A percentile compares a stretch with the other conserved stretches of the same genome.
phyloP scores from a whole-genome alignment of 2,888 invertebrate species.

The Andrena hattorfiana region DNA sequence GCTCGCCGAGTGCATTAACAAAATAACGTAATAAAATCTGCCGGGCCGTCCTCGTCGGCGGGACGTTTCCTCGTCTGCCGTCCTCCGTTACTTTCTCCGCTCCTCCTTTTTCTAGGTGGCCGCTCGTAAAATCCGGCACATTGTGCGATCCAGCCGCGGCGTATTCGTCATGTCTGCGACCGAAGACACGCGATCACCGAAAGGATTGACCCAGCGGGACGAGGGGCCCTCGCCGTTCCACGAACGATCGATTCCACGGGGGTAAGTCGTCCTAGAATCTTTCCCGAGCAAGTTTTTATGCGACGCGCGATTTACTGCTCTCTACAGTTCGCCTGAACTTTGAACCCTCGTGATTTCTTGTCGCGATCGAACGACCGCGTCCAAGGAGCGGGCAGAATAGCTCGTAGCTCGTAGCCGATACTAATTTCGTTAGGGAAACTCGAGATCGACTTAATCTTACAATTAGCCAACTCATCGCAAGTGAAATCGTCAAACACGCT shows the following conservation, averaged over 20 bases:
- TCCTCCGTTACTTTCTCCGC: slow-evolving; percentile 28
- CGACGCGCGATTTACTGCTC: slow-evolving; percentile 22
- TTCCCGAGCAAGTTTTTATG: slow-evolving; percentile 19
- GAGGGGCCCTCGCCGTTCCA: slow-evolving; percentile 23
- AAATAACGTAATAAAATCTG: slow-evolving; percentile 84
- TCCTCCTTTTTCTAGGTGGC: slow-evolving; percentile 65
- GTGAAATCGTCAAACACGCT: too few species aligned
- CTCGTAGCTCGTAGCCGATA: neutral
- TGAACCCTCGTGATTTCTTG: neutral
- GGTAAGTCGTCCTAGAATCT: slow-evolving; percentile 31
- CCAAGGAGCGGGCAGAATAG: neutral
- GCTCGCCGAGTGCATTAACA: slow-evolving; percentile 81
- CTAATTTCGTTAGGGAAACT: neutral
- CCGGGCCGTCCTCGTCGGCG: slow-evolving; percentile 34
- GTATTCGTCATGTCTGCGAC: slow-evolving; percentile 75
- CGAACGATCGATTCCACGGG: slow-evolving; percentile 36
- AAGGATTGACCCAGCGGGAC: slow-evolving; percentile 79
- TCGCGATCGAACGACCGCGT: neutral
- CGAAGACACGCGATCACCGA: slow-evolving; percentile 76
- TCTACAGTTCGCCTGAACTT: neutral
- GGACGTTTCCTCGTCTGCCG: neutral
- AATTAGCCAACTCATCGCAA: neutral
- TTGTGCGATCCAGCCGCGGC: slow-evolving; percentile 72
- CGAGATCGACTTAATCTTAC: neutral
- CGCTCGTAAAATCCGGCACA: slow-evolving; percentile 82